Conservation (phyloP, 1,140 invertebrate genomes). For the Papilio glaucus region DNA sequence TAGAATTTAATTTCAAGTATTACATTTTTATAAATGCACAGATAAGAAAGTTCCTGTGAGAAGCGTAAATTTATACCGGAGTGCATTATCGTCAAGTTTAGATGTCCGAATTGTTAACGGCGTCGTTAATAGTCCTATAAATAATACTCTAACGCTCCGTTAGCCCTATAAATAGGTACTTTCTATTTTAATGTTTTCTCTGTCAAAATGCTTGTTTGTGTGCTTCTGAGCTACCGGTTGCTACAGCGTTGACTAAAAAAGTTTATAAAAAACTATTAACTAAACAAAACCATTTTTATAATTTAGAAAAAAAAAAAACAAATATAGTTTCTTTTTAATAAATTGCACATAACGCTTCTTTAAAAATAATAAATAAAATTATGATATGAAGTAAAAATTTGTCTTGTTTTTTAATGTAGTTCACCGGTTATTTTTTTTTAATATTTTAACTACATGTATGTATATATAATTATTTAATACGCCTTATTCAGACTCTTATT, state of each 20-base stretch:
- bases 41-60: background rate
- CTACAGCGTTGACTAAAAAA: background rate
- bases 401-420: no score
- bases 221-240: background rate
- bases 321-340: no score
- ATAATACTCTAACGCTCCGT: constrained; percentile 5
- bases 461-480: no score
- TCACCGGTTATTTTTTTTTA: no score
- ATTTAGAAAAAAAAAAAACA: no score
- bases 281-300: no score
- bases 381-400: no score
- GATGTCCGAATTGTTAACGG: constrained; percentile 15
- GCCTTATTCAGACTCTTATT: no score
- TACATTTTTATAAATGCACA: no score
- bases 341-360: no score
- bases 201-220: background rate
- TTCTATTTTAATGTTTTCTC: constrained; percentile 11
- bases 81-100: constrained; percentile 8
- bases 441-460: no score
- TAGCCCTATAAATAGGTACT: background rate
- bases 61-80: constrained; percentile 9
- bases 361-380: no score
- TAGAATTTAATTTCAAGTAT: background rate
- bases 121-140: constrained; percentile 11
- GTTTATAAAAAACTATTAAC: background rate